Conservation (phyloP, 2,797 vertebrate species). For the Pempheris klunzingeri region DNA sequence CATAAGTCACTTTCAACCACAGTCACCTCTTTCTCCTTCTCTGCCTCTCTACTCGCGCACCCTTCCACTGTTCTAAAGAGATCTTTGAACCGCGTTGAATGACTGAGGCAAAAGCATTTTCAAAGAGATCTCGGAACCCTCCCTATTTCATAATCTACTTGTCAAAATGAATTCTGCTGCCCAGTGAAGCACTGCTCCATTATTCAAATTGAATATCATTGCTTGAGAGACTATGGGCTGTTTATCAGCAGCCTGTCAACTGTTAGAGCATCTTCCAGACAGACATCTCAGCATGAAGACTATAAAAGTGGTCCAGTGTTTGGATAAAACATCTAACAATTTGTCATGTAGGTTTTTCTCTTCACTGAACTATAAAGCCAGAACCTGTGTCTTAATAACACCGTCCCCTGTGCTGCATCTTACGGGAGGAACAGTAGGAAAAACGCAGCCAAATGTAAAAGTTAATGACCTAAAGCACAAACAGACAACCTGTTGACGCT, state of each 20-base stretch:
- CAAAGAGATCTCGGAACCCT: conserved; percentile 57
- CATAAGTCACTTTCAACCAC: conserved; percentile 47
- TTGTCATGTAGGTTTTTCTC: background rate
- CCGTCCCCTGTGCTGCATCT: background rate
- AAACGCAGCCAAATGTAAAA: background rate
- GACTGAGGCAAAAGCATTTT: conserved; percentile 55
- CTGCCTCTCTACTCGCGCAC: background rate
- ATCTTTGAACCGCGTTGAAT: conserved; percentile 54
- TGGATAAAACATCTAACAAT: conserved; percentile 42
- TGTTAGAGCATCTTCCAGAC: conserved; percentile 59
- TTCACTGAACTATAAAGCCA: conserved; percentile 12
- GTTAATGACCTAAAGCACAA: background rate
- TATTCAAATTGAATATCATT: conserved; percentile 78
- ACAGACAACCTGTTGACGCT: background rate
- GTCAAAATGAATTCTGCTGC: conserved; percentile 71
- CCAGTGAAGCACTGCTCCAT: conserved; percentile 67
- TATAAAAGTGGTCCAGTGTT: conserved; percentile 47
- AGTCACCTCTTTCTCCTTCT: conserved; percentile 43
- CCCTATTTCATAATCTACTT: conserved; percentile 66
- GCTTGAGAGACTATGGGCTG: conserved; percentile 67
- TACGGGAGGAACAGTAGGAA: background rate
- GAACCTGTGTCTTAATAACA: background rate
- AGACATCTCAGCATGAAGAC: conserved; percentile 45
- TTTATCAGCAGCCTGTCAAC: conserved; percentile 73
- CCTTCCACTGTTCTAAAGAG: conserved; percentile 42